Conservation (phyloP, 2,797 vertebrate species). For the Leuciscus waleckii region DNA sequence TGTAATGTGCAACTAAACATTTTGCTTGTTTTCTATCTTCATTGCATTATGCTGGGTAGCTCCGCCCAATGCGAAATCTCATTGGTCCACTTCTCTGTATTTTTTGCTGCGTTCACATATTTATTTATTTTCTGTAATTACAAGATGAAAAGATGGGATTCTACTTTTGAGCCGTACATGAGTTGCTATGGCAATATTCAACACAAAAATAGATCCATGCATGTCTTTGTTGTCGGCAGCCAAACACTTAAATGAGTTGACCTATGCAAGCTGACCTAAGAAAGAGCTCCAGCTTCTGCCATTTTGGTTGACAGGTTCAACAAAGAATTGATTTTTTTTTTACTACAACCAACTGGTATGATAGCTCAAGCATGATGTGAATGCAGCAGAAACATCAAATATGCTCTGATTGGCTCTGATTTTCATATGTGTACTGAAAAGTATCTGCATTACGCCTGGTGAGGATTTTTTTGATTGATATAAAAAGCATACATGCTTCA, state of each 20-base stretch:
- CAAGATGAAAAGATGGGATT: background rate
- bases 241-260: background rate
- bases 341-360: background rate
- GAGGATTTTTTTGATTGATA: background rate
- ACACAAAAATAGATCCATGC: background rate
- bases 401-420: constrained; percentile 3
- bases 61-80: background rate
- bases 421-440: background rate
- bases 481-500: background rate
- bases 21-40: background rate
- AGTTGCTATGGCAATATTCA: background rate
- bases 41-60: background rate
- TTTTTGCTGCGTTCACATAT: background rate
- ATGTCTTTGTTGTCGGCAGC: background rate
- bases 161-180: background rate
- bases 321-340: background rate
- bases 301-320: background rate
- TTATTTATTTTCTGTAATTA: background rate
- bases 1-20: too few relatives aligned
- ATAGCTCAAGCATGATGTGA: background rate
- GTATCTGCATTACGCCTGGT: background rate
- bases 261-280: too few relatives aligned
- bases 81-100: background rate
- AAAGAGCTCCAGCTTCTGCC: background rate
- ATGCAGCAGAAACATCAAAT: background rate